Evolutionary conservation across 2,797 vertebrate species (phyloP), one percentile per base, ranked within the genome.

Genomic region (Capromys pilorides): DNA sequence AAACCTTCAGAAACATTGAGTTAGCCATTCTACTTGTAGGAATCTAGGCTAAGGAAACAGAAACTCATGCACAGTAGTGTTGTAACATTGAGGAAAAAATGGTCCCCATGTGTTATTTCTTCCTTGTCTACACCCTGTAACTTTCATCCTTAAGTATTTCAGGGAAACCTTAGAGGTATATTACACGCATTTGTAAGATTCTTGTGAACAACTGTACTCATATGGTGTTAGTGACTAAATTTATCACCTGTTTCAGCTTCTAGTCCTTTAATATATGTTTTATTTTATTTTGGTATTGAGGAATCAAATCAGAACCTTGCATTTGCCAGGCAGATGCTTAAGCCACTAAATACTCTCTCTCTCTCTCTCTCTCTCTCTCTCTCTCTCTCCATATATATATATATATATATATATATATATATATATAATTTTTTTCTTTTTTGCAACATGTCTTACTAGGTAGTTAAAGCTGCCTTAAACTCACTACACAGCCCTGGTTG

Each of bases 1-100:
- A 96, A 96, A 94, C 45, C 14, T 89, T 90, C 49, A 77, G 92
- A 86, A 94, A 85, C n/a, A 84, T n/a, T 92, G 49, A 94, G 24
- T 28, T 24, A 92, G 49, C 3, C 36, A 67, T 62, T 83, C 39
- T 62, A 83, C 80, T 45, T 41, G 80, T 75, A 90, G 77, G 33
- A 90, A 57, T 62, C 28, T 69, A 84, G 59, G 10, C 39, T 85
- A 83, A 81, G 59, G 19, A 92, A 91, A 92, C 10, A 87, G 77
- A 95, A 87, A 81, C 14, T 67, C 16, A 31, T 11, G 11, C 51
- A 90, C 67, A 84, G 67, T 75, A 49, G 28, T 7, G 14, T 86
- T 86, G 12, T 49, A 86, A 77, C 49, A 88, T 31, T 88, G 28
- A 49, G 69, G 69, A 90, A 80, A 82, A 87, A 82, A 91, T 45